Base-by-base conservation (phyloP, 2,888 invertebrate genomes). In the Aelia acuminata region DNA sequence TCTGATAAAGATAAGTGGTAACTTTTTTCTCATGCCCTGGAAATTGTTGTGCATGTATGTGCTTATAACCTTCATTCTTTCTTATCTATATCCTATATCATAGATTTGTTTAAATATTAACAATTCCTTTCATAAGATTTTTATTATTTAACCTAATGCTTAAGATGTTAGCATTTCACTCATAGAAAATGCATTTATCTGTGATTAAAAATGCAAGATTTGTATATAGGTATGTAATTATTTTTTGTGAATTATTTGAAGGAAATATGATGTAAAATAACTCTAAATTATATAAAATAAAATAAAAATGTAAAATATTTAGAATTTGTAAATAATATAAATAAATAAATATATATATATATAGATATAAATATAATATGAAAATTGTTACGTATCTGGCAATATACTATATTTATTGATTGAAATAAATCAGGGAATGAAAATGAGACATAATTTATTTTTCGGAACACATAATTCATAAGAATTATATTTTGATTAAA, bases 161-260 rank as follows among this genome's bases (percentile, higher is more conserved):
- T 43, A 80, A 80, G 39, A 43, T 80, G n/a, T 80, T 80, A 80
- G 80, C 80, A 80, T 43, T 39, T 80, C 43, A 43, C 43, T 7
- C 13, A 18, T 43, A 80, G 43, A 43, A 43, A 39, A 80, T 31
- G 75, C 39, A 80, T 80, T 43, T 80, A 80, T 80, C 80, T 80
- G 80, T 80, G 80, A 80, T 80, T 80, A 43, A 80, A 80, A 80
- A 43, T 80, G 39, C 43, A 43, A 80, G 43, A 80, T 80, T n/a
- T 80, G 80, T 80, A 80, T n/a, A 80, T 80, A 80, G 22, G 43
- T 43, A 80, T 80, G 80, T 80, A 80, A 80, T 80, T 80, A 80
- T 80, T 80, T 80, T 80, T 18, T 80, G 80, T 80, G 43, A 80
- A 80, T 80, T 80, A 80, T 43, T 80, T 80, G 13, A 80, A 80